phyloP scores from a whole-genome alignment of 1,140 invertebrate species.

The Drosophila setifemur region DNA sequence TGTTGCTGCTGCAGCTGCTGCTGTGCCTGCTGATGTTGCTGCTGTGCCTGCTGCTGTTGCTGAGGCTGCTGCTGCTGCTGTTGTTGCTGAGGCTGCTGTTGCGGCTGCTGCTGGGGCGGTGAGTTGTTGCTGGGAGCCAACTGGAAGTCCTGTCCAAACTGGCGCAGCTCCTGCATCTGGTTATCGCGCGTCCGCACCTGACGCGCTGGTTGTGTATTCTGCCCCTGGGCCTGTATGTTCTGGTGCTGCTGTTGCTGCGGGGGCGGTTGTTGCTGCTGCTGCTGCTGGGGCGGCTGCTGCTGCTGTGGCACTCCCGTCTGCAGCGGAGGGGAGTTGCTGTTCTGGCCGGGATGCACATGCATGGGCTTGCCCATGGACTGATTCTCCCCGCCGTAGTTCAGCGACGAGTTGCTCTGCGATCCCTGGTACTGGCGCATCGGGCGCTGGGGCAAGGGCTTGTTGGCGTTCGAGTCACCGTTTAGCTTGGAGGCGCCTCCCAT shows the following conservation, averaged over 20 bases:
- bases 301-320: conserved; percentile 50
- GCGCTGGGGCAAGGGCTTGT: conserved; percentile 71
- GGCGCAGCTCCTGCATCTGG: conserved; percentile 74
- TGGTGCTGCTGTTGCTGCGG: conserved; percentile 42
- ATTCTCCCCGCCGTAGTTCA: conserved; percentile 64
- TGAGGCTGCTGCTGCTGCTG: conserved; percentile 28
- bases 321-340: conserved; percentile 71
- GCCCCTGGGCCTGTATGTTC: conserved; percentile 31
- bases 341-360: conserved; percentile 61
- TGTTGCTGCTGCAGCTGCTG: conserved; percentile 34
- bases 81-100: conserved; percentile 46
- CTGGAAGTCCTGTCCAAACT: conserved; percentile 78
- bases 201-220: conserved; percentile 63
- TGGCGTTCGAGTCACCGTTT: conserved; percentile 67
- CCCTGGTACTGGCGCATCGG: conserved; percentile 73
- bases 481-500: conserved; percentile 68
- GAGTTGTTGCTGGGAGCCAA: conserved; percentile 56
- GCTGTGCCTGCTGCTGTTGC: conserved; percentile 59
- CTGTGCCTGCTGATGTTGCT: conserved; percentile 39
- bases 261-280: conserved; percentile 29
- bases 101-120: conserved; percentile 55
- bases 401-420: conserved; percentile 67
- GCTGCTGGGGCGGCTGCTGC: conserved; percentile 35
- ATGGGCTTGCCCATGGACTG: conserved; percentile 63
- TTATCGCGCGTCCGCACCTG: conserved; percentile 73